A percentile compares a stretch with the other conserved stretches of the same genome.
Evolutionary conservation across 1,140 invertebrate species (phyloP).

Genomic region (Rhyzopertha dominica): DNA sequence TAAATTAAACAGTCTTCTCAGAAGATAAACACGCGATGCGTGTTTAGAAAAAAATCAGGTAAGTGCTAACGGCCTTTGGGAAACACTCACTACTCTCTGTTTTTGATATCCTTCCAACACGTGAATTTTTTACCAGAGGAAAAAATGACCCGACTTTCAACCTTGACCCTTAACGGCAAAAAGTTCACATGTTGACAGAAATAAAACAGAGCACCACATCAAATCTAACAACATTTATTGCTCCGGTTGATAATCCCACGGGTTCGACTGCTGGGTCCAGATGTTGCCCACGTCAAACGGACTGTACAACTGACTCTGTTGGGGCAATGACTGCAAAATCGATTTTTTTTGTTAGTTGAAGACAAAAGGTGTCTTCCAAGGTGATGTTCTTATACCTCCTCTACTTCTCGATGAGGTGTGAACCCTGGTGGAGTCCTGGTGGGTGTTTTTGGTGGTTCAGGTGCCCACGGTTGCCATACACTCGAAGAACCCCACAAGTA

Average conservation of each 20-base stretch:
- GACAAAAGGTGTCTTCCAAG: conserved; percentile 1
- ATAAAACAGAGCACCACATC: too few species aligned
- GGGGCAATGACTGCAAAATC: conserved; percentile 9
- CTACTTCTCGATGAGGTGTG: conserved; percentile 28
- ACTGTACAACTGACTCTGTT: conserved; percentile 22
- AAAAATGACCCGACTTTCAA: too few species aligned
- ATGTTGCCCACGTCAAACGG: conserved; percentile 26
- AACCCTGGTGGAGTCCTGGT: conserved; percentile 42
- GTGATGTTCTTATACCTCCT: conserved; percentile 20
- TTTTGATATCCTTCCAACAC: too few species aligned
- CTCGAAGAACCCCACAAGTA: conserved; percentile 40
- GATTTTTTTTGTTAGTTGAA: background rate
- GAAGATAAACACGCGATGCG: too few species aligned
- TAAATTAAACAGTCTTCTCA: too few species aligned
- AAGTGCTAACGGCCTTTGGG: too few species aligned
- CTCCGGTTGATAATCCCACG: conserved; percentile 27
- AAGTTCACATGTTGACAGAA: too few species aligned
- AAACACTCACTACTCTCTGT: too few species aligned
- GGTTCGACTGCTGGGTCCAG: conserved; percentile 27
- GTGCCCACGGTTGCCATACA: conserved; percentile 39
- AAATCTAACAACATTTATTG: conserved; percentile 18
- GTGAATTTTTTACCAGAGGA: too few species aligned
- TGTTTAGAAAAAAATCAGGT: too few species aligned
- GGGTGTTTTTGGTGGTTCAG: conserved; percentile 27
- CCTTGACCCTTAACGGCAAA: too few species aligned